Evolutionary conservation across 2,113 vertebrate genomes (phyloP).

Genomic region (Pteropus alecto): DNA sequence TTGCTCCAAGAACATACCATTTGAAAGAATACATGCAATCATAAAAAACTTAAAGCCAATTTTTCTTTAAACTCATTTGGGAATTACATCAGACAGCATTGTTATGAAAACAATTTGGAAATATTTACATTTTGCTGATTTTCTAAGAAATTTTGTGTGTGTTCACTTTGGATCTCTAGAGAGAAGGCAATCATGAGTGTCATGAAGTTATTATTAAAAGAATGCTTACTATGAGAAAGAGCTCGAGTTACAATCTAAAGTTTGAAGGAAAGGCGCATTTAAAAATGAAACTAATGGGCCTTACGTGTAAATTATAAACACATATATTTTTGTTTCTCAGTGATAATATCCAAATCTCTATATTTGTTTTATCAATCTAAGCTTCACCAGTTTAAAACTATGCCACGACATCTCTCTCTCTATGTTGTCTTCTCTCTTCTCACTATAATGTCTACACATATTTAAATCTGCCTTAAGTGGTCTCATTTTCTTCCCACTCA

Average conservation of each 20-base stretch:
- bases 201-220: background rate
- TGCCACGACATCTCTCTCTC: background rate
- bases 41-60: background rate
- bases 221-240: background rate
- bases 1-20: constrained; percentile 2
- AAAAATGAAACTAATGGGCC: background rate
- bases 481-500: background rate
- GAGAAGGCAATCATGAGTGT: background rate
- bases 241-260: background rate
- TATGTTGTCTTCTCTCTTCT: background rate
- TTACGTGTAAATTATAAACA: background rate
- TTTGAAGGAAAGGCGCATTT: background rate
- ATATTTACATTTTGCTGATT: constrained; percentile 6
- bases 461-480: background rate
- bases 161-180: background rate
- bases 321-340: background rate
- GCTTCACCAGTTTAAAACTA: background rate
- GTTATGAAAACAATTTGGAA: constrained; percentile 15
- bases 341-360: background rate
- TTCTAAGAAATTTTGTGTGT: background rate
- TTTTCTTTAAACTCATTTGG: constrained; percentile 33
- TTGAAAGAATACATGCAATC: background rate
- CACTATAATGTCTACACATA: too few relatives aligned
- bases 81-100: constrained; percentile 46
- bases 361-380: background rate